Evolutionary conservation across 2,113 vertebrate species (phyloP), one percentile per base, ranked within the genome.

Genomic region (Typhlomys cinereus): DNA sequence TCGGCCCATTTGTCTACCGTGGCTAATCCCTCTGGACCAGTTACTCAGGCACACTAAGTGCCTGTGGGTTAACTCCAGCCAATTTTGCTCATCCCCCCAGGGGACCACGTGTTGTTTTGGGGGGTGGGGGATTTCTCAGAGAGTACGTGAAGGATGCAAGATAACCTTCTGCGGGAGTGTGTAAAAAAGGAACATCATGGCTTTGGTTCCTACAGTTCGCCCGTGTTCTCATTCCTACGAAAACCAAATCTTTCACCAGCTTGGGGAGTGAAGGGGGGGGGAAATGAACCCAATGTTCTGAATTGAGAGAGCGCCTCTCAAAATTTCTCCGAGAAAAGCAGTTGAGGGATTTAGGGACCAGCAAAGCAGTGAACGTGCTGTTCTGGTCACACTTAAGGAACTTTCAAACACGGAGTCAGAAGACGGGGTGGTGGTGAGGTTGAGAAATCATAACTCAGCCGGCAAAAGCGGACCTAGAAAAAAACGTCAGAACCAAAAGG

Each of bases 341-440:
- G 48, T 59, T 81, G 73, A 84, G 64, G 73, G 81, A 91, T 80
- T 89, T 54, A 70, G 62, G 7, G 66, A 75, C 34, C 73, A 84
- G 85, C 48, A 29, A 81, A 57, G 81, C 36, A 46, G 69, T 92
- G 91, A 81, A 67, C 70, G 94, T 95, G 85, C 88, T 85, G 69
- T 41, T 74, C 88, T 80, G 71, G 81, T 95, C 91, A 64, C 89
- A 86, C 89, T 41, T 44, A 91, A 96, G 93, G 89, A 96, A 94
- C 95, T 95, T 92, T 94, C 91, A 96, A 96, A n/a, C 88, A 79
- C 87, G 88, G 92, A 89, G 73, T 92, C 89, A 54, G 94, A 92
- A 94, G 67, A 75, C 41, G 46, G 85, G 83, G 70, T n/a, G n/a
- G n/a, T n/a, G n/a, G 59, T 11, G 6, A 44, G 50, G 89, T 57